Conservation (phyloP, 2,113 vertebrate species). For the Raja brachyura region DNA sequence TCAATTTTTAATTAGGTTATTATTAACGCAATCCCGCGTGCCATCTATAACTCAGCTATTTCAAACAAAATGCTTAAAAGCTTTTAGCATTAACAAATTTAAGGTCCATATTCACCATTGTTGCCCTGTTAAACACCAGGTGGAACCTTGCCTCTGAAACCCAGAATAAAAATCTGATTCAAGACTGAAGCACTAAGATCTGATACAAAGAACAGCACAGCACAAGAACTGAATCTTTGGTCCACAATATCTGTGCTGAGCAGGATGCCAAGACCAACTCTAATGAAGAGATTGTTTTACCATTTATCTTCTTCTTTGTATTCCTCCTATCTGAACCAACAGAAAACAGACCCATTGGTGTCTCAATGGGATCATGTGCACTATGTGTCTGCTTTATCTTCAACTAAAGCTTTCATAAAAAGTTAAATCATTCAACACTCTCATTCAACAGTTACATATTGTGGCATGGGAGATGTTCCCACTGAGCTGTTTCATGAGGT, state of each 20-base stretch:
- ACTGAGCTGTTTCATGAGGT: too few species aligned
- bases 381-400: not conserved
- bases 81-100: not conserved
- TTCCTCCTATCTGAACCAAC: not conserved
- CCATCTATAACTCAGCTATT: not conserved
- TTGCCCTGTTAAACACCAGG: not conserved
- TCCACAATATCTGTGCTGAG: too few species aligned
- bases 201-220: too few species aligned
- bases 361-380: not conserved
- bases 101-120: not conserved
- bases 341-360: not conserved
- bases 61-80: not conserved
- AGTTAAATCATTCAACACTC: not conserved
- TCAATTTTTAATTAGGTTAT: not conserved
- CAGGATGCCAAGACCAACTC: too few species aligned
- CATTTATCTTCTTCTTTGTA: not conserved
- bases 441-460: not conserved
- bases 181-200: not conserved
- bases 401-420: not conserved
- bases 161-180: not conserved
- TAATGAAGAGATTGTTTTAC: not conserved
- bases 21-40: not conserved
- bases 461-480: too few species aligned
- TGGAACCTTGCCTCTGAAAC: not conserved
- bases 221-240: too few species aligned